Percentiles rank a stretch among this genome's conserved stretches.
Evolutionary conservation across 2,113 vertebrate species (phyloP).

Genomic region (Platycercus adscitus): DNA sequence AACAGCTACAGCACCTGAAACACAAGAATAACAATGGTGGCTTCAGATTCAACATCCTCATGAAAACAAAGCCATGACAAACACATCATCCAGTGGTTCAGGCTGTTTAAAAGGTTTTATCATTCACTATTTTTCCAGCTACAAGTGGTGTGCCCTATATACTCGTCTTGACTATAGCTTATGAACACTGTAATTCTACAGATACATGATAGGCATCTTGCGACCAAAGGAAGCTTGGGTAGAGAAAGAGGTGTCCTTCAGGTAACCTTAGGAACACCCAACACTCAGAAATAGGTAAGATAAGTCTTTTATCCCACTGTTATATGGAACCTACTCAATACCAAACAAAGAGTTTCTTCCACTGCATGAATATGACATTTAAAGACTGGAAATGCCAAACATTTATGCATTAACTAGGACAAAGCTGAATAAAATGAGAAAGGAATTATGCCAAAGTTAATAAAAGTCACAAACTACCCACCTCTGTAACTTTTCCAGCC

Average conservation of each 20-base stretch:
- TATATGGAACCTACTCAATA: background rate
- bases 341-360: background rate
- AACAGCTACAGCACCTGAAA: conserved; percentile 79
- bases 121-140: background rate
- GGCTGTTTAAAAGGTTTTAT: background rate
- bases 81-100: background rate
- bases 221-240: background rate
- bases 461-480: background rate
- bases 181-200: background rate
- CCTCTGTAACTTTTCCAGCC: background rate
- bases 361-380: background rate
- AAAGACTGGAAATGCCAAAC: background rate
- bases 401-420: background rate
- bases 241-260: background rate
- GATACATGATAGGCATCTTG: background rate
- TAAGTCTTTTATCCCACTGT: background rate
- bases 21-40: background rate
- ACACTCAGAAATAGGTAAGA: background rate
- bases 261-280: background rate
- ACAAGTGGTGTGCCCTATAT: too few relatives aligned
- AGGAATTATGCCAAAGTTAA: background rate
- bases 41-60: background rate
- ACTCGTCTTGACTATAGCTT: background rate
- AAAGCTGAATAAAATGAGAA: background rate
- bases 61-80: background rate